Conservation (phyloP, 2,113 vertebrate species). For the Bufo bufo region DNA sequence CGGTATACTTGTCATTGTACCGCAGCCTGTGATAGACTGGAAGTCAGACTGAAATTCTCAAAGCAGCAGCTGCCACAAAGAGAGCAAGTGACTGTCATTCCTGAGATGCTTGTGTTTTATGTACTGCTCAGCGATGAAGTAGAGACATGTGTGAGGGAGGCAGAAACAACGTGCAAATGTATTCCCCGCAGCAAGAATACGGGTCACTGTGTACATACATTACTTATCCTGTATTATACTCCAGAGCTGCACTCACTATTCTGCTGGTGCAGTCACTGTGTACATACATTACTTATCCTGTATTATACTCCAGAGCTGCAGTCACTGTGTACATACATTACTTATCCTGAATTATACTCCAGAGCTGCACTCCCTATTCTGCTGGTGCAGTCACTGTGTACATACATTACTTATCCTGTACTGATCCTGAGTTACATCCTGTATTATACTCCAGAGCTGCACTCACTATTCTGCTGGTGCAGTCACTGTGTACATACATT, state of each 20-base stretch:
- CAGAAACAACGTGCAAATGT: not conserved
- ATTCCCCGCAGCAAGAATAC: no score
- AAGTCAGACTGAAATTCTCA: not conserved
- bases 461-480: not conserved
- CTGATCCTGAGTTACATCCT: no score
- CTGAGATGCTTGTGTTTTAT: not conserved
- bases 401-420: not conserved
- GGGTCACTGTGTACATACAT: no score
- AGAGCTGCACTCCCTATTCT: not conserved
- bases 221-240: no score
- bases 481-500: no score
- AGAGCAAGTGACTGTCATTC: not conserved
- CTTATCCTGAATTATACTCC: not conserved
- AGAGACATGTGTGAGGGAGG: not conserved
- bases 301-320: no score
- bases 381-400: not conserved
- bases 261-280: no score
- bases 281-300: no score
- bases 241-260: no score
- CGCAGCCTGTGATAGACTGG: no score
- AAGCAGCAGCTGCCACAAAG: not conserved
- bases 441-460: conserved; percentile 3
- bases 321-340: not conserved
- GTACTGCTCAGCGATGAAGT: no score
- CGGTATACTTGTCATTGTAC: no score